Evolutionary conservation across 2,113 vertebrate genomes (phyloP).

Genomic region (Myrmophylax atrothorax): DNA sequence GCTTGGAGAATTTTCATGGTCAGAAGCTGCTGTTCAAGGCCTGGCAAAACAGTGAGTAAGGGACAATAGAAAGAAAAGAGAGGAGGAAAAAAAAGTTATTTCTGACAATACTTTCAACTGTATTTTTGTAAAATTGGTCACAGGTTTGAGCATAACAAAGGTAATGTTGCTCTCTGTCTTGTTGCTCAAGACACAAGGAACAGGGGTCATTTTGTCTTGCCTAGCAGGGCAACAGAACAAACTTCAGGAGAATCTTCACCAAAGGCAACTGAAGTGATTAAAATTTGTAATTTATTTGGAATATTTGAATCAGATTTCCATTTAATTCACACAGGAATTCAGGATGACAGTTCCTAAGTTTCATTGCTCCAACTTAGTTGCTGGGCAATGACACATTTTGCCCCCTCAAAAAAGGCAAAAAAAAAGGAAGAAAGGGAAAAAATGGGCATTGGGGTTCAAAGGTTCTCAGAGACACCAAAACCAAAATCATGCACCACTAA

Average conservation of each 20-base stretch:
- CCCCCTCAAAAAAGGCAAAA: background rate
- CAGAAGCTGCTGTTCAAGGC: background rate
- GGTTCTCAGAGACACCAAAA: slow-evolving; percentile 11
- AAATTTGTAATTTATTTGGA: background rate
- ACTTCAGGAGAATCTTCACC: background rate
- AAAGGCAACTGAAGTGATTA: background rate
- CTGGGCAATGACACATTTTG: background rate
- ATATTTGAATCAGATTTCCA: slow-evolving; percentile 17
- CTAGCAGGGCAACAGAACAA: background rate
- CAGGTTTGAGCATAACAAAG: background rate
- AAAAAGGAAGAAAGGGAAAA: background rate
- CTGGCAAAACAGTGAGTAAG: background rate
- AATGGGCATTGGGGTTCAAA: background rate
- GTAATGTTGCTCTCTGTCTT: background rate
- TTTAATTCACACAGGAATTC: slow-evolving; percentile 44
- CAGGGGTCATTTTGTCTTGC: background rate
- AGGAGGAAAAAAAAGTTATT: background rate
- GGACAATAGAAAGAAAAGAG: background rate
- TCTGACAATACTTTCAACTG: background rate
- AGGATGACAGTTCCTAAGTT: background rate
- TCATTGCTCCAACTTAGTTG: slow-evolving; percentile 10
- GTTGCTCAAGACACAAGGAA: background rate
- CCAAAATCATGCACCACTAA: slow-evolving; percentile 23
- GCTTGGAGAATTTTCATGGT: background rate
- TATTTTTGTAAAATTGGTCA: background rate